Evolutionary conservation across 2,888 invertebrate species (phyloP).

Genomic region (Saturnia japonica): DNA sequence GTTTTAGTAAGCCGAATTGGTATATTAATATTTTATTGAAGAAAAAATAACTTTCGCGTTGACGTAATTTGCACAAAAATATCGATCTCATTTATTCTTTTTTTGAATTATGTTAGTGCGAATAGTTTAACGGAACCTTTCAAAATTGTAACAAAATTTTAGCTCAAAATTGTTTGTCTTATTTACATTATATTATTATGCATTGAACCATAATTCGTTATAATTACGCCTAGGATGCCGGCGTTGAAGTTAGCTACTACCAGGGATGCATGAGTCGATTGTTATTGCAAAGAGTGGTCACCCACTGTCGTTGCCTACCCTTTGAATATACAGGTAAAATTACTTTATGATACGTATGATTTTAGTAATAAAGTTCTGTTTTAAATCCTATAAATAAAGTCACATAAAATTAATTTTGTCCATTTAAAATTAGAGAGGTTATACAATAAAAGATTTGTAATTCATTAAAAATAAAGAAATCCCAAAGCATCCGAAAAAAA

Average conservation of each 20-base stretch:
- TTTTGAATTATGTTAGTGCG: not conserved
- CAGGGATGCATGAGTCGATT: slow-evolving; percentile 55
- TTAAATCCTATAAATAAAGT: too few relatives aligned
- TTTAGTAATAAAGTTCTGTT: too few relatives aligned
- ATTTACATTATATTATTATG: too few relatives aligned
- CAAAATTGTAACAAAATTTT: not conserved
- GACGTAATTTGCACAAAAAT: not conserved
- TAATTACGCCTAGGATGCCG: slow-evolving; percentile 44
- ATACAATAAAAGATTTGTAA: not conserved
- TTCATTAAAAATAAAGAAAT: not conserved
- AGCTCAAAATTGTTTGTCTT: not conserved
- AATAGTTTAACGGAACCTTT: not conserved
- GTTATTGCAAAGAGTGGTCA: slow-evolving; percentile 50
- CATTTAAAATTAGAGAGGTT: too few relatives aligned
- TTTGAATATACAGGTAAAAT: slow-evolving; percentile 55
- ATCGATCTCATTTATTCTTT: not conserved
- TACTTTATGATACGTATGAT: not conserved
- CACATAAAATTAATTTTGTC: too few relatives aligned
- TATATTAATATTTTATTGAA: too few relatives aligned
- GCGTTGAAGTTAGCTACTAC: slow-evolving; percentile 45
- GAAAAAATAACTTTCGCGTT: too few relatives aligned
- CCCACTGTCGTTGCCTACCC: slow-evolving; percentile 60
- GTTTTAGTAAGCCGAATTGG: too few relatives aligned
- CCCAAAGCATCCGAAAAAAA: not conserved
- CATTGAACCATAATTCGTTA: not conserved